A percentile compares a stretch with the other conserved stretches of the same genome.
Evolutionary conservation across 1,140 invertebrate genomes (phyloP).

Genomic region (Apis dorsata): DNA sequence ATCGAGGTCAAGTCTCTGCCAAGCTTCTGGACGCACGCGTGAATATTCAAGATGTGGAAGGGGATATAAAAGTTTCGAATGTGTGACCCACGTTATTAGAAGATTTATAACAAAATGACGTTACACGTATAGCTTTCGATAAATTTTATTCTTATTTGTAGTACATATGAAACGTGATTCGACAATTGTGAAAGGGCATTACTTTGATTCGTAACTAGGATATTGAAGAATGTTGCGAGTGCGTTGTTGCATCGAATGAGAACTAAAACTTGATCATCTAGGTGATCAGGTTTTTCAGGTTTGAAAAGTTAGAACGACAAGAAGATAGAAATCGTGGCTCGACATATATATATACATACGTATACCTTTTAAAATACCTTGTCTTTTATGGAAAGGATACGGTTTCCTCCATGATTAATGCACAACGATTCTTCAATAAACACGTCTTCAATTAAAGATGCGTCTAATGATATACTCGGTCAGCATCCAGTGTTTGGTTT

Average conservation of each 20-base stretch:
- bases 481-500: conserved; percentile 5
- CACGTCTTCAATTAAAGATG: conserved; percentile 3
- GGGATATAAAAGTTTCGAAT: not conserved
- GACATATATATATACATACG: not conserved
- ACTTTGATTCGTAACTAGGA: not conserved
- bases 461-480: conserved; percentile 1
- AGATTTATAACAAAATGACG: not conserved
- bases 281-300: conserved; percentile 17
- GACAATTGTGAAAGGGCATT: not conserved
- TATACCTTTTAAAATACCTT: too few relatives aligned
- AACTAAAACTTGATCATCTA: not conserved
- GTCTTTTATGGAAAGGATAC: not conserved
- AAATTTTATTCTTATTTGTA: not conserved
- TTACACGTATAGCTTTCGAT: not conserved
- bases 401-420: not conserved
- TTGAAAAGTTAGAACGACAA: not conserved
- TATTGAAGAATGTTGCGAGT: not conserved
- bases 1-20: not conserved
- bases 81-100: not conserved
- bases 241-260: not conserved
- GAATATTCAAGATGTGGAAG: not conserved
- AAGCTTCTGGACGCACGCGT: not conserved
- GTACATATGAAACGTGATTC: not conserved
- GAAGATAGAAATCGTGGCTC: not conserved
- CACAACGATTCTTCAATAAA: not conserved